Percentiles rank a stretch among this genome's conserved stretches.
Evolutionary conservation across 2,888 invertebrate genomes (phyloP).

Genomic region (Poecilobothrus nobilitatus): DNA sequence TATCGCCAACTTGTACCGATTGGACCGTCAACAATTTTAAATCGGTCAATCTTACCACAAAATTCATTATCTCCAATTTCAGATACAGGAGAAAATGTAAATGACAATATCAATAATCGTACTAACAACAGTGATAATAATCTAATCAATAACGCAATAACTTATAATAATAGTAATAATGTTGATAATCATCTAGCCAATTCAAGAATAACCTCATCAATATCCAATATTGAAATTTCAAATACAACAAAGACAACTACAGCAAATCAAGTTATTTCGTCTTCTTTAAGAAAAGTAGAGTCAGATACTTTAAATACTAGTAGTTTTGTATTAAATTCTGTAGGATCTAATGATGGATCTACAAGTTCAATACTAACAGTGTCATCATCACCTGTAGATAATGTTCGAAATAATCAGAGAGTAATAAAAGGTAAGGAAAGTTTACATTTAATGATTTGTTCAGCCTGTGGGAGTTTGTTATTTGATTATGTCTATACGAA

Average conservation of each 20-base stretch:
- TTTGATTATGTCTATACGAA: too few species aligned
- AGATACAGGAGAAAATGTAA: not conserved
- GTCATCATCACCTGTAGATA: conserved; percentile 18
- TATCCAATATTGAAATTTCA: not conserved
- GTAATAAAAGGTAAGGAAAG: conserved; percentile 17
- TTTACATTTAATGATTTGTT: not conserved
- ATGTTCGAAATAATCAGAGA: conserved; percentile 17
- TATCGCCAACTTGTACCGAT: conserved; percentile 22
- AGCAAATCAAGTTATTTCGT: not conserved
- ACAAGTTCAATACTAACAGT: conserved; percentile 19
- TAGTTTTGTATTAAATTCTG: conserved; percentile 9
- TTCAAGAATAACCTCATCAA: not conserved
- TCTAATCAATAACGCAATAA: not conserved
- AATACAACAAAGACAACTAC: not conserved
- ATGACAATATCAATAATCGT: not conserved
- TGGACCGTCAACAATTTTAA: conserved; percentile 21
- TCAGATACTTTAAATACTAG: not conserved
- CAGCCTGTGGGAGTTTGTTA: too few species aligned
- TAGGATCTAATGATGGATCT: conserved; percentile 21
- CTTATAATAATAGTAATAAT: not conserved
- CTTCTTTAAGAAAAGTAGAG: not conserved
- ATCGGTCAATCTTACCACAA: not conserved
- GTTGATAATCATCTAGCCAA: not conserved
- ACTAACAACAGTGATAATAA: not conserved
- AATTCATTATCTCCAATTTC: conserved; percentile 2